Evolutionary conservation across 2,888 invertebrate genomes (phyloP).

Genomic region (Nephrocerus scutellatus): DNA sequence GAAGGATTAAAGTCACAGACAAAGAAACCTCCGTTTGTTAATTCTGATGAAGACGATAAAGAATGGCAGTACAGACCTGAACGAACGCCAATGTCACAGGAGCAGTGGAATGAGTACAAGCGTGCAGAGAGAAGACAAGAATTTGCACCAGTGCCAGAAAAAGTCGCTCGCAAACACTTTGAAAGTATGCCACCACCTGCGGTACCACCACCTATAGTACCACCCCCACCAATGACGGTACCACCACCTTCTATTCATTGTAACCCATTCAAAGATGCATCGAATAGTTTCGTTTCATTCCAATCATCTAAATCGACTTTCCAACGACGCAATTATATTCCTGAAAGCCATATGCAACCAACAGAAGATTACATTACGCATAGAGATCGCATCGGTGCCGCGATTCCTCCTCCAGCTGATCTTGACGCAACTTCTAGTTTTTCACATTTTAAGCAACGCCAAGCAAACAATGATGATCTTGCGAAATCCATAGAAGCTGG

Average conservation of each 20-base stretch:
- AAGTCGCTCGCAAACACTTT: conserved; percentile 29
- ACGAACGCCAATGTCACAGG: conserved; percentile 43
- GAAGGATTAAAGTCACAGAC: conserved; percentile 36
- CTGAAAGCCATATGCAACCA: neutral
- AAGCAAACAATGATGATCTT: conserved; percentile 34
- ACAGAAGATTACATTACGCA: neutral
- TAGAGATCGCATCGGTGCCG: conserved; percentile 45
- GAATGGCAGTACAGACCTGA: conserved; percentile 44
- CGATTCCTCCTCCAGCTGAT: conserved; percentile 60
- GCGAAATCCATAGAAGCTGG: conserved; percentile 54
- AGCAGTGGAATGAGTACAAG: conserved; percentile 53
- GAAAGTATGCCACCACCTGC: conserved; percentile 26
- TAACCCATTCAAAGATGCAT: no score
- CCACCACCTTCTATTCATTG: neutral
- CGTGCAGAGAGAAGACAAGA: conserved; percentile 64
- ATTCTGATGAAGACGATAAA: no score
- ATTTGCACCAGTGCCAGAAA: conserved; percentile 61
- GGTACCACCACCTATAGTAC: conserved; percentile 12
- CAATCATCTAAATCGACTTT: conserved; percentile 33
- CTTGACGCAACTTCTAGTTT: conserved; percentile 51
- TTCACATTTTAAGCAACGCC: conserved; percentile 28
- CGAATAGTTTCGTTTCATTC: conserved; percentile 24
- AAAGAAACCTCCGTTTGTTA: neutral
- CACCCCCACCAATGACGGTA: conserved; percentile 13
- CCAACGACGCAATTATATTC: conserved; percentile 31